Evolutionary conservation across 2,113 vertebrate genomes (phyloP), one percentile per base, ranked within the genome.

Genomic region (Megaceryle maxima): DNA sequence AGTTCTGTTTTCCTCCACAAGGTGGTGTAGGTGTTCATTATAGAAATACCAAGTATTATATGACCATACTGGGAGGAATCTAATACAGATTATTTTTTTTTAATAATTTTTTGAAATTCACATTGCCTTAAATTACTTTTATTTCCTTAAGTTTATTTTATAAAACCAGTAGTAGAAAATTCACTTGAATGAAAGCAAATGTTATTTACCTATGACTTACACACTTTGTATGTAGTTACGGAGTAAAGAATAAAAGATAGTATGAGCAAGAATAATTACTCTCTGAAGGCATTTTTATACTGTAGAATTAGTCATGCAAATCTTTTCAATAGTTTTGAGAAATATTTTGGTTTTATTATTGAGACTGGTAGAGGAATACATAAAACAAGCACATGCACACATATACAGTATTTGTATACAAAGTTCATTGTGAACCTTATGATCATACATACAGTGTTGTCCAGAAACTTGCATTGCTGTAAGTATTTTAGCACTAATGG

Each of bases 1-100:
- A 35, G 91, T 96, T 93, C 77, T 80, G 20, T 2, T 93, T 94
- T 92, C 59, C 25, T 96, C 97, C 97, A 98, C 97, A 93, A 96
- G 97, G 56, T 98, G 98, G 98, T 93, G 96, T 56, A 83, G 35
- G 50, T 84, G 92, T 95, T 95, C 78, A 88, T 21, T 51, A 53
- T 53, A 90, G 29, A 87, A 46, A 16, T 75, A 37, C 41, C 60
- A 87, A 43, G 11, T 70, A 33, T 5, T 62, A 5, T 33, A 11
- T 11, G 1, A 48, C 26, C 39, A 11, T 89, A 16, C 72, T 75
- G 43, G 41, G 70, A 87, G 43, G 48, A 72, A 51, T 75, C 16
- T 11, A 26, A 72, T 46, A 2, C 2, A 83, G 48, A 67, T 20
- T 37, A 37, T 37, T 37, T n/a, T 91, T 21, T 9, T 35, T 37